Base-by-base conservation (phyloP, 2,113 vertebrate species). In the Lepus europaeus region DNA sequence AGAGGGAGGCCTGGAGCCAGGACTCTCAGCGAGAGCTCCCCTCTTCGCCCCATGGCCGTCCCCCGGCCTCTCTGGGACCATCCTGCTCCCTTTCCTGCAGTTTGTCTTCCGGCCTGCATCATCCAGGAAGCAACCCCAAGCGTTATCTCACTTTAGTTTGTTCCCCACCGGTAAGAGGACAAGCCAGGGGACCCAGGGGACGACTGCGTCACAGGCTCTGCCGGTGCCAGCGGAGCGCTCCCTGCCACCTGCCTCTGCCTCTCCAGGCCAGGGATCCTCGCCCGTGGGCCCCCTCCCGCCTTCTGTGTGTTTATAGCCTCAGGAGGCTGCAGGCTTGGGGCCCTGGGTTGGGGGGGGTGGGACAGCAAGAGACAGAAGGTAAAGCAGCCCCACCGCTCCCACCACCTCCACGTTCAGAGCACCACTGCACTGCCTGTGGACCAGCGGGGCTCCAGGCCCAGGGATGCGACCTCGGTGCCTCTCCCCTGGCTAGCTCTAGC, bases 171-270 rank as follows among this genome's bases (percentile, higher is more conserved):
- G 23, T 9, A 0, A 25, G 33, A 49, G 33, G 51, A 19, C 1
- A 2, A 11, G 19, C 73, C 5, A 7, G 8, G 9, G 9, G 31
- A 53, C 45, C 10, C 69, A 0, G 9, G 69, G 27, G 3, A 4
- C 66, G 10, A 1, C 14, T 23, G 23, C 31, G 64, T 36, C 2
- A 9, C 1, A 1, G 0, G 22, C 45, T 51, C 27, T 25, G n/a
- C 5, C 4, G 19, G 68, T 11, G 14, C 31, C 82, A 10, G 0
- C 9, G 20, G 0, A 12, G 8, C 27, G 53, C 23, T 10, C 3
- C 36, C 9, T 7, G 29, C 9, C 0, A 0, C 19, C 27, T 2
- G 45, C 49, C 9, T 45, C 4, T 0, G 25, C 39, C 2, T 0
- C 25, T 12, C 5, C 53, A 9, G 56, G 2, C 16, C 51, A 22